phyloP scores from a whole-genome alignment of 2,113 vertebrate species.

The Pimephales promelas region DNA sequence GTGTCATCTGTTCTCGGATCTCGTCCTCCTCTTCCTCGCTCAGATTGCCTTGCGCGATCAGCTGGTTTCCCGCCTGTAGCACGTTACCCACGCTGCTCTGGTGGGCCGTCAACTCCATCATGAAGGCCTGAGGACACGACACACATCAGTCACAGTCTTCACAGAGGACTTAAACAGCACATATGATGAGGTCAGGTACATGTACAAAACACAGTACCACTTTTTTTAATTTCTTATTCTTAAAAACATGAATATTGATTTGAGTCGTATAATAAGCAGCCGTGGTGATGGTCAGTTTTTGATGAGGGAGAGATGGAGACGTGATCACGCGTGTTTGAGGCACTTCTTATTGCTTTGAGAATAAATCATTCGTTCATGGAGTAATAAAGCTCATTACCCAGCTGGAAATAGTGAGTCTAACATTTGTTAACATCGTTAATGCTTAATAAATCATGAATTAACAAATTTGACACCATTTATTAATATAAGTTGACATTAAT shows the following conservation, averaged over 20 bases:
- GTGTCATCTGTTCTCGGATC: constrained; percentile 94
- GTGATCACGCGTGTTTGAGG: no score
- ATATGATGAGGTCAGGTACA: background rate
- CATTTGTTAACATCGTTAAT: no score
- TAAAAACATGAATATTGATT: no score
- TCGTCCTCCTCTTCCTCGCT: constrained; percentile 92
- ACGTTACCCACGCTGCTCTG: constrained; percentile 97
- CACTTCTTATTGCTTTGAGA: no score
- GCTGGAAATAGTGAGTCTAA: no score
- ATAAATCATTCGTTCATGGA: no score
- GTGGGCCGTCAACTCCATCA: constrained; percentile 97
- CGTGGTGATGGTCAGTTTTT: no score
- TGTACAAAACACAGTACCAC: no score
- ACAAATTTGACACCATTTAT: background rate
- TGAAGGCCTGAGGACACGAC: constrained; percentile 79
- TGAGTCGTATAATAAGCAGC: no score
- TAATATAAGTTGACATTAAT: background rate
- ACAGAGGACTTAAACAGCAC: background rate
- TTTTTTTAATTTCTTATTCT: no score
- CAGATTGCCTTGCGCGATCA: constrained; percentile 90
- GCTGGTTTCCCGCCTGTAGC: constrained; percentile 92
- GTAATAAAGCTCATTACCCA: no score
- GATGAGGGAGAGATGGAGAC: no score
- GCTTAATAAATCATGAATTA: background rate
- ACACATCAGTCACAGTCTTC: background rate